phyloP scores from a whole-genome alignment of 2,888 invertebrate species.

The Tribolium freemani region DNA sequence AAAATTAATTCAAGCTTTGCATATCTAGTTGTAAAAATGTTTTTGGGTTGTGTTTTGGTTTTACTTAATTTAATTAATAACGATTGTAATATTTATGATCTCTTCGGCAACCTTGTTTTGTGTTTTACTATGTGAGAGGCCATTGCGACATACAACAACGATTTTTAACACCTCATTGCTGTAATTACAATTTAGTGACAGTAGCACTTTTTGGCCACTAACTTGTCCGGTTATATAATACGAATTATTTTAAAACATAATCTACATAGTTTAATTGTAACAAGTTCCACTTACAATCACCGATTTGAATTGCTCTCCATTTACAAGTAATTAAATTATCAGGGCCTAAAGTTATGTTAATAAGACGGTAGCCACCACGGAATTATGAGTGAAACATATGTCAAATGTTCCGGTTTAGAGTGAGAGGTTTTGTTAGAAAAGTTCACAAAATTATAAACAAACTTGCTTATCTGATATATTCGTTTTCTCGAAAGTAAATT shows the following conservation, averaged over 20 bases:
- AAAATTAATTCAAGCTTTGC: too few species aligned
- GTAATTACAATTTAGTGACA: not conserved
- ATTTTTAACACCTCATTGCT: constrained; percentile 8
- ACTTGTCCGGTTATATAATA: constrained; percentile 4
- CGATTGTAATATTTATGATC: not conserved
- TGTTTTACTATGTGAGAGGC: not conserved
- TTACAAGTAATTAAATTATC: not conserved
- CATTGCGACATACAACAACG: not conserved
- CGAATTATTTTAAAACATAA: not conserved
- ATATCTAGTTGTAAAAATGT: too few species aligned
- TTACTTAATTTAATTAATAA: too few species aligned
- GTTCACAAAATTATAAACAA: not conserved
- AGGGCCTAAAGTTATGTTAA: not conserved
- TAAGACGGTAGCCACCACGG: not conserved
- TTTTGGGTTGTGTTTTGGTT: too few species aligned
- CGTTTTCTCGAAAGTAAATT: not conserved
- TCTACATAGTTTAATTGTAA: constrained; percentile 1
- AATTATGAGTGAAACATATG: not conserved
- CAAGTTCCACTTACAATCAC: not conserved
- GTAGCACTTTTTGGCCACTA: not conserved
- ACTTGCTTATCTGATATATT: not conserved
- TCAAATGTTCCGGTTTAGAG: not conserved
- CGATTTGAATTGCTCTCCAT: not conserved
- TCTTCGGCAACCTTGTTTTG: not conserved
- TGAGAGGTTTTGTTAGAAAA: not conserved